Evolutionary conservation across 2,797 vertebrate species (phyloP), one percentile per base, ranked within the genome.

Genomic region (Parauchenoglanis punctatus): DNA sequence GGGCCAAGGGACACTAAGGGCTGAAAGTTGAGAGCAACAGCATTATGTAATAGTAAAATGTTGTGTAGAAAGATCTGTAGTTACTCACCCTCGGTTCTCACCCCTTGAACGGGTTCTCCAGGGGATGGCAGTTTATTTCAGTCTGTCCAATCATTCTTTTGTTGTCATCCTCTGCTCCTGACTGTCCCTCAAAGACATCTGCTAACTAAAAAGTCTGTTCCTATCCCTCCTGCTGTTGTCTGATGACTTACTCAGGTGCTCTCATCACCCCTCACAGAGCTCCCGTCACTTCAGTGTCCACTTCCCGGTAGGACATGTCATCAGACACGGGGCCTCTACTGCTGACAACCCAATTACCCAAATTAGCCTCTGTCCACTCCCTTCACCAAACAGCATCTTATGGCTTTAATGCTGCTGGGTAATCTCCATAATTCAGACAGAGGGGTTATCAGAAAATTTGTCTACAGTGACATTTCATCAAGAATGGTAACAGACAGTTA

Each of bases 311-410:
- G 93, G 91, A 91, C 93, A 90, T 91, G 90, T 93, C 95, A 93
- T 91, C 89, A 87, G 93, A 91, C 94, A 93, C 88, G 93, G 94
- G 94, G 87, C 86, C 94, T 90, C 89, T 94, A 87, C 89, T 83
- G 72, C 90, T 59, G 93, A 92, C 85, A 90, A 94, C 92, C 92
- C 93, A 95, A 95, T 95, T 94, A 92, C 91, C 94, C 93, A 95
- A 96, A 96, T 94, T 93, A 93, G 92, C 92, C 91, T 94, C 90
- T 93, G 90, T 88, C 18, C 90, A 56, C 91, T 87, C 76, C 20
- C 83, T 89, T 88, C 81, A 87, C 73, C 86, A 89, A 87, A 87
- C 84, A 85, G 25, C 58, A 59, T 88, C 84, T 89, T 89, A 89
- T 90, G 70, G 44, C 63, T 87, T 40, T 80, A 72, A 76, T 88